Base-by-base conservation (phyloP, 2,113 vertebrate genomes). In the Hippocampus zosterae region DNA sequence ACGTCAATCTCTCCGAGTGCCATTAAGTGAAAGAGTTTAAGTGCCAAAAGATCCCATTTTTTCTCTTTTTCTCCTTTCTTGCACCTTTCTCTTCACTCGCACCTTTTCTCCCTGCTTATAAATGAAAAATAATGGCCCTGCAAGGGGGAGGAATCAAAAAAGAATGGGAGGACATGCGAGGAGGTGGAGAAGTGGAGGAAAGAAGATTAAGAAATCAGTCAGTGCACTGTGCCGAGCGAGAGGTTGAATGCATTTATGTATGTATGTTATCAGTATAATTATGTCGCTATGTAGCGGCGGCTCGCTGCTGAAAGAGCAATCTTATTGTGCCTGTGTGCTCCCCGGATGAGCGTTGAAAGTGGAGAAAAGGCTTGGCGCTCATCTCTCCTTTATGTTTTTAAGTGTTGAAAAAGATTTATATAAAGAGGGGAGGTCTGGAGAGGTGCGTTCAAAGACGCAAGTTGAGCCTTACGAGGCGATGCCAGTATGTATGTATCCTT, bases 11-110 rank as follows among this genome's bases (percentile, higher is more conserved):
- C 91, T 92, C 90, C 88, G 90, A 94, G 94, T 92, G 91, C 93
- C 94, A 92, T 95, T 94, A 95, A 94, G 89, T 87, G 90, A 93
- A 91, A 93, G 92, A 93, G 93, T 90, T 94, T 93, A 93, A 90
- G 91, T 91, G 88, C 85, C 85, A 86, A 89, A 89, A 91, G 88
- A 88, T 88, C 81, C 88, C 83, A 81, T 87, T 87, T 88, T 29
- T 52, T 68, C 57, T 71, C 68, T 81, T 80, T 81, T 81, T 81
- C 72, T 79, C 71, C 85, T 57, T 66, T 64, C 65, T 71, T 72
- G 65, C 73, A 37, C 33, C 33, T 37, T 37, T 37, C 33, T 37
- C 72, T 73, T 67, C 62, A 8, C 70, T 71, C 80, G 61, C 75
- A 68, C 87, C 59, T 77, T 27, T 66, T 44, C 29, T 50, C 87